Percentiles rank a stretch among this genome's conserved stretches.
Conservation (phyloP, 2,113 vertebrate genomes). For the Acinonyx jubatus region DNA sequence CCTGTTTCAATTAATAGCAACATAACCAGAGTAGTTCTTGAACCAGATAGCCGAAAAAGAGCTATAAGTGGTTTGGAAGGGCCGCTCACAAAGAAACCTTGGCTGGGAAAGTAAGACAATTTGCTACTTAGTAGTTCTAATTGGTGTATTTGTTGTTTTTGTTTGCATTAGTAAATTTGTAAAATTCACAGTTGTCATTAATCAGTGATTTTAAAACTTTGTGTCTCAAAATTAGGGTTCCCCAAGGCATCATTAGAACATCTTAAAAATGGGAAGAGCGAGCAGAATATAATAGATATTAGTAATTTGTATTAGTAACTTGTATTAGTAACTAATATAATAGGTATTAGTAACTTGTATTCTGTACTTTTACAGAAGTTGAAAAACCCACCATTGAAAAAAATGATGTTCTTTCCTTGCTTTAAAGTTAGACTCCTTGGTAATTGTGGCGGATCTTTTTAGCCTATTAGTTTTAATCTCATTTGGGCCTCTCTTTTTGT, state of each 20-base stretch:
- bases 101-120: slow-evolving; percentile 95
- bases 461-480: background rate
- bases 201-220: slow-evolving; percentile 20
- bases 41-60: slow-evolving; percentile 94
- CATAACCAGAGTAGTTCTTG: slow-evolving; percentile 90
- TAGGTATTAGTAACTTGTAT: slow-evolving; percentile 2
- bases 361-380: background rate
- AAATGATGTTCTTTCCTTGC: background rate
- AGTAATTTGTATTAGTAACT: slow-evolving; percentile 12
- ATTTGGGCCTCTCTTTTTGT: background rate
- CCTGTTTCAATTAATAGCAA: slow-evolving; percentile 87
- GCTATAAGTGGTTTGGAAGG: slow-evolving; percentile 88
- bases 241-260: background rate
- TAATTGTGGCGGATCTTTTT: background rate
- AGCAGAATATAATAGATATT: background rate
- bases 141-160: slow-evolving; percentile 25
- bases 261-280: slow-evolving; percentile 41
- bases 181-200: slow-evolving; percentile 37
- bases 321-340: background rate
- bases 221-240: background rate
- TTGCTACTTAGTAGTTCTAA: slow-evolving; percentile 38
- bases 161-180: slow-evolving; percentile 40
- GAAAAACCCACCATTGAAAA: background rate
- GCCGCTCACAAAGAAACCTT: slow-evolving; percentile 92
- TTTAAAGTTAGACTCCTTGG: background rate